Base-by-base conservation (phyloP, 2,113 vertebrate species). In the Lepidothrix coronata region DNA sequence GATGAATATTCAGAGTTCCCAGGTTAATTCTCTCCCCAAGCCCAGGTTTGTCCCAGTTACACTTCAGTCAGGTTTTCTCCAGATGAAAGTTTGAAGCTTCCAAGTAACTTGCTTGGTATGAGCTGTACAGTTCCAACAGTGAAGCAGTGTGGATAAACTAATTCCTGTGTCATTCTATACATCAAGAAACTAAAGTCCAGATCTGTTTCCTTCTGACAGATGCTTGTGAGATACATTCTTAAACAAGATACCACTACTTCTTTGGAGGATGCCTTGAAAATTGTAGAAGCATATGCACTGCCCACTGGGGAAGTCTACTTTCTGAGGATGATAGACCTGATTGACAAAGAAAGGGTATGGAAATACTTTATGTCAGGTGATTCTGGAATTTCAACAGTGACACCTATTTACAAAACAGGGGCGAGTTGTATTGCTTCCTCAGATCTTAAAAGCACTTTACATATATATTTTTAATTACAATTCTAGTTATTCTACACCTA, bases 251-350 rank as follows among this genome's bases (percentile, higher is more conserved):
- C 98, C 5, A 96, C 98, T 6, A 98, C 98, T 48, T 99, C 98
- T 28, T 96, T 99, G 66, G 98, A 99, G 76, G 99, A 99, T 93
- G 98, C 99, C 62, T 95, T 99, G 89, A 99, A 98, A 93, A 98
- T 99, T 58, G 98, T 98, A 8, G 95, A 97, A 49, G 98, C 98
- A 0, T 99, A 99, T 87, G 98, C 98, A 93, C 80, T 99, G 55
- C 96, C 98, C 55, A 94, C 97, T 8, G 97, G 98, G 9, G 98
- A 99, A 85, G 98, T 99, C 67, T 98, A 99, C 89, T 96, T 98
- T 71, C 96, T 99, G 57, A 98, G 98, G 96, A 96, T 99, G 88
- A 97, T 98, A 75, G 98, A 99, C 77, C 97, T 99, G 54, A 98
- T 99, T 28, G 95, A 98, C 67, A 98, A 97, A 84, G 97, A 97